Evolutionary conservation across 2,888 invertebrate genomes (phyloP).

Genomic region (Pseudoips prasinana): DNA sequence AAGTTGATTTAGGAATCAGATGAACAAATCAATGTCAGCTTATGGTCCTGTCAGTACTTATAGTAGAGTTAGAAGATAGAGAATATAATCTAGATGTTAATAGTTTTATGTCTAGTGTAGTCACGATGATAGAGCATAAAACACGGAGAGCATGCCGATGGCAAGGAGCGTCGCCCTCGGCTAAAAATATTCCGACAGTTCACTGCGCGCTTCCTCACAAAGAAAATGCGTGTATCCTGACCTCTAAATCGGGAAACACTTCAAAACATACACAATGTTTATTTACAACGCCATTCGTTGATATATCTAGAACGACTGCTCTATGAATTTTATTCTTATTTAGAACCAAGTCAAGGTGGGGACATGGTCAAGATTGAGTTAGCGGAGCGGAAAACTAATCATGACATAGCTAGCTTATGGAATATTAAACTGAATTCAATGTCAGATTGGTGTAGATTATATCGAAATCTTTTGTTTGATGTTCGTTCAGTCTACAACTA

Average conservation of each 20-base stretch:
- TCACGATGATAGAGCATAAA: slow-evolving; percentile 47
- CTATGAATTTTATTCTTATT: slow-evolving; percentile 12
- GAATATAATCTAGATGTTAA: too few species aligned
- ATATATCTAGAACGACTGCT: slow-evolving; percentile 21
- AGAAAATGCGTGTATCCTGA: slow-evolving; percentile 67
- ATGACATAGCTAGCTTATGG: slow-evolving; percentile 8
- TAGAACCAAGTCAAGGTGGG: slow-evolving; percentile 31
- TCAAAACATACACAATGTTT: slow-evolving; percentile 32
- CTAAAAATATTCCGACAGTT: slow-evolving; percentile 74
- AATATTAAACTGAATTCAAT: slow-evolving; percentile 5
- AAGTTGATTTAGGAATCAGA: too few species aligned
- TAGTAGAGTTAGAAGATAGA: too few species aligned
- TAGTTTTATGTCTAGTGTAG: slow-evolving; percentile 33
- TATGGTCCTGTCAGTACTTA: too few species aligned
- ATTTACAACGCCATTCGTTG: slow-evolving; percentile 35
- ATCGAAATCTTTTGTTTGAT: too few species aligned
- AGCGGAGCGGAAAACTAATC: slow-evolving; percentile 29
- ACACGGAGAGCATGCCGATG: slow-evolving; percentile 25
- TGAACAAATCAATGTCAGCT: too few species aligned
- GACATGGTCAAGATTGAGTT: slow-evolving; percentile 36
- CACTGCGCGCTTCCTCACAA: slow-evolving; percentile 72
- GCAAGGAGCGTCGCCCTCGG: slow-evolving; percentile 69
- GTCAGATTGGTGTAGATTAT: too few species aligned
- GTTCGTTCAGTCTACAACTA: too few species aligned
- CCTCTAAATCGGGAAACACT: slow-evolving; percentile 64